Conservation (phyloP, 1,140 invertebrate species). For the Drosophila punjabiensis region DNA sequence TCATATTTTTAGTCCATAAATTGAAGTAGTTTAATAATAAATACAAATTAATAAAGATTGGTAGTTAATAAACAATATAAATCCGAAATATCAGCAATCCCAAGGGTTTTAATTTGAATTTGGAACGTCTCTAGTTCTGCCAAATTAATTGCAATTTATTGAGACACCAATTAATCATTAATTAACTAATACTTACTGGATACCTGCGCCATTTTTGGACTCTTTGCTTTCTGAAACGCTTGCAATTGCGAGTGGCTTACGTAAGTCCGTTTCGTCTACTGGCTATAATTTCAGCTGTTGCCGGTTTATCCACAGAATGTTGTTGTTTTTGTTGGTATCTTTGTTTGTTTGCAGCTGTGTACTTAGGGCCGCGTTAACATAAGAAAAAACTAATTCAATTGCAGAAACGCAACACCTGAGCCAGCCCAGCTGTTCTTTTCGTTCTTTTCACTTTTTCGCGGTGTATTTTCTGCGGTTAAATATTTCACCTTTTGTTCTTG, state of each 20-base stretch:
- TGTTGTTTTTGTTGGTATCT: slow-evolving; percentile 14
- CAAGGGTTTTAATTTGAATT: neutral
- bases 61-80: too few species aligned
- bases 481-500: slow-evolving; percentile 17
- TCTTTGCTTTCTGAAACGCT: slow-evolving; percentile 19
- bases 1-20: too few species aligned
- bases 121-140: neutral
- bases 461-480: slow-evolving; percentile 28
- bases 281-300: slow-evolving; percentile 29
- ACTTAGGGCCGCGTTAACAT: slow-evolving; percentile 29
- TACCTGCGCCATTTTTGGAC: slow-evolving; percentile 47
- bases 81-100: too few species aligned
- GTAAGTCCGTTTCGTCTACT: slow-evolving; percentile 25
- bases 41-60: too few species aligned
- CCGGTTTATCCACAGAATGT: slow-evolving; percentile 30
- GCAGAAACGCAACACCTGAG: slow-evolving; percentile 10
- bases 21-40: too few species aligned
- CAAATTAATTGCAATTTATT: neutral
- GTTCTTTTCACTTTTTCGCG: slow-evolving; percentile 25
- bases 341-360: slow-evolving; percentile 11
- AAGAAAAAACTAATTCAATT: slow-evolving; percentile 6
- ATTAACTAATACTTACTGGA: slow-evolving; percentile 34
- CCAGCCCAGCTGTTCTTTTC: slow-evolving; percentile 33
- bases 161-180: neutral
- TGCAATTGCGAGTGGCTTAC: slow-evolving; percentile 37